Base-by-base conservation (phyloP, 2,113 vertebrate species). In the Zosterops hypoxanthus region DNA sequence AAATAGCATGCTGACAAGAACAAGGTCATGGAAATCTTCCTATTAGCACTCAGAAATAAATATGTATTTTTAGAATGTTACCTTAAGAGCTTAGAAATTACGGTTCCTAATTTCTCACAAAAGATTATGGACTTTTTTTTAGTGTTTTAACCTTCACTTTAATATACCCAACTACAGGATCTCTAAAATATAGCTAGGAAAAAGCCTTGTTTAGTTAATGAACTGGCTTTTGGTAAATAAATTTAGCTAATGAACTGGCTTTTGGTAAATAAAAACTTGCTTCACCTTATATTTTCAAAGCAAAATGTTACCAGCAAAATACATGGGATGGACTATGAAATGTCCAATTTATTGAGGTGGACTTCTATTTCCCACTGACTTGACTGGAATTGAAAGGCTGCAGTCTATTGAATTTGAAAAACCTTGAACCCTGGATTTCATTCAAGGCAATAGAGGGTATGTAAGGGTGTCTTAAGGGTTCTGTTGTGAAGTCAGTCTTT, bases 1-100 rank as follows among this genome's bases (percentile, higher is more conserved):
- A 85, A 95, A 89, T 87, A 89, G 52, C 56, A 49, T 21, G n/a
- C 94, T 97, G 81, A 85, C 78, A 92, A 91, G 83, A 92, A 4
- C 82, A 83, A 95, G 91, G 77, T 89, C 81, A 65, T 53, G n/a
- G 57, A 77, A 92, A 71, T 87, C 73, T 92, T 94, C 71, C 46
- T 72, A 39, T 41, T 65, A 84, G 49, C 44, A 57, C 41, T 89
- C 71, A n/a, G 50, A 83, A 95, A 57, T 84, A 86, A 82, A 65
- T 59, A 46, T 0, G 0, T 83, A 18, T 92, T 70, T 95, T 94
- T 88, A 81, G 72, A 72, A 53, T 31, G 17, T 59, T 79, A 88
- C 59, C 36, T 79, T 68, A 78, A 80, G 55, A 76, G n/a, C 23
- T 47, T 60, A 16, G 53, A 87, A 84, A 78, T n/a, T 36, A 41